These are phyloP conservation scores for Drosophila parabipectinata DNA, from an alignment of 1,140 invertebrate genomes.

Conservation along the genomic window DNA sequence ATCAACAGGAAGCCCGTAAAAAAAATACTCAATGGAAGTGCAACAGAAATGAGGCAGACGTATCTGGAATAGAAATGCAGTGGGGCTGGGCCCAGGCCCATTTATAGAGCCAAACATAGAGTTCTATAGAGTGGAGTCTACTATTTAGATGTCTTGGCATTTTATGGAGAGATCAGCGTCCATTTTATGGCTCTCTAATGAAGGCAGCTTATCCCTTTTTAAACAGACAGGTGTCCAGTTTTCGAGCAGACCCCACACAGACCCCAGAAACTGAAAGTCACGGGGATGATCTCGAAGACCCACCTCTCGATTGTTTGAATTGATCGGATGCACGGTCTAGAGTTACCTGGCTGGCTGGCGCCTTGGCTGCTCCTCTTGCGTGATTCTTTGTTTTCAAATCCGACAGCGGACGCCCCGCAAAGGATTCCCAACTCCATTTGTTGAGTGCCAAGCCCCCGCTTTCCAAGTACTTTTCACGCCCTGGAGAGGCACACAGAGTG, in stretches of 20 bases:
- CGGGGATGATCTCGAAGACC: constrained; percentile 16
- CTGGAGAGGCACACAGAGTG: constrained; percentile 31
- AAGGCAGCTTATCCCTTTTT: constrained; percentile 28
- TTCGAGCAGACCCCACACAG: constrained; percentile 39
- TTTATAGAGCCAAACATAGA: constrained; percentile 54
- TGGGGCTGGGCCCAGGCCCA: constrained; percentile 31
- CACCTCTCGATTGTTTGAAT: constrained; percentile 29
- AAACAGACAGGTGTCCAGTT: constrained; percentile 30
- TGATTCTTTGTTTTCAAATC: constrained; percentile 9
- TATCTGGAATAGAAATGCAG: constrained; percentile 1
- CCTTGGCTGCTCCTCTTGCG: constrained; percentile 6
- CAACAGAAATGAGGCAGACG: constrained; percentile 50
- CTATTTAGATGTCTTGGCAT: constrained; percentile 26
- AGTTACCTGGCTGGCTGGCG: constrained; percentile 37
- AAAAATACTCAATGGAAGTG: constrained; percentile 46
- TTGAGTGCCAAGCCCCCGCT: constrained; percentile 53
- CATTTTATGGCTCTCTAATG: constrained; percentile 50
- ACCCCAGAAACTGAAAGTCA: constrained; percentile 30
- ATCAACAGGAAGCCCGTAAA: constrained; percentile 24
- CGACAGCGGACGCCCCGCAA: constrained; percentile 1
- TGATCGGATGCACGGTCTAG: constrained; percentile 39
- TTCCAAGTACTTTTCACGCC: constrained; percentile 74
- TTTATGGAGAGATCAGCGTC: constrained; percentile 34
- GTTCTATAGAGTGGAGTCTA: constrained; percentile 4
- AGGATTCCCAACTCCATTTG: constrained; percentile 11